Base-by-base conservation (phyloP, 2,797 vertebrate genomes). In the Paedocypris micromegethes region DNA sequence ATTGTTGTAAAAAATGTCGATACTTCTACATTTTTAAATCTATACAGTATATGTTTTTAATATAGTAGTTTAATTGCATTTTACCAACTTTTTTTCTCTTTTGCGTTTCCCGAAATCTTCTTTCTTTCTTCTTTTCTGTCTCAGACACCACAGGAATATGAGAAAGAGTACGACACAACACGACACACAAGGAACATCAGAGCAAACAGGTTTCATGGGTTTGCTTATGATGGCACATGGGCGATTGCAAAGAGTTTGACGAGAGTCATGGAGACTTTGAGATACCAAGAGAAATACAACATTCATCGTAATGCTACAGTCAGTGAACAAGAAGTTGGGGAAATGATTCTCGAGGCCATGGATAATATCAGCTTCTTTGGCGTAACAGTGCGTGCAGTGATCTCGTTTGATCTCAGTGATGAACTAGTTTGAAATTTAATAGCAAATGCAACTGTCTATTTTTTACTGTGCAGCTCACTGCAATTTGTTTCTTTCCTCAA, bases 141-240 rank as follows among this genome's bases (percentile, higher is more conserved):
- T 38, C 78, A 97, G 95, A 96, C 92, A 8, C 90, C 92, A 43
- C 89, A 91, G 75, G 89, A 93, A 39, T 95, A 94, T 52, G 90
- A 92, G 84, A 86, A 81, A 58, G 87, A 90, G 40, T 94, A 93
- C 81, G 87, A 91, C 66, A 84, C 78, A 42, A 86, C 84, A 73
- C 82, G 92, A 1, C 79, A 71, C 3, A 67, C 60, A 61, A 68
- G 79, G 7, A 84, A 85, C 41, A 87, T 91, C 42, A 82, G 88
- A 60, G 82, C 86, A 80, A 90, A 84, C 80, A 86, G 88, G 75
- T 92, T 93, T 72, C 92, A 94, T 45, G 85, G 90, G 59, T 97
- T 92, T 3, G 93, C 92, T 74, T 97, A 96, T 3, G 94, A 97
- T 2, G 91, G 91, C 5, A 90, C 93, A 70, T 97, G 95, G 95